Evolutionary conservation across 2,888 invertebrate genomes (phyloP).

Genomic region (Plutella xylostella): DNA sequence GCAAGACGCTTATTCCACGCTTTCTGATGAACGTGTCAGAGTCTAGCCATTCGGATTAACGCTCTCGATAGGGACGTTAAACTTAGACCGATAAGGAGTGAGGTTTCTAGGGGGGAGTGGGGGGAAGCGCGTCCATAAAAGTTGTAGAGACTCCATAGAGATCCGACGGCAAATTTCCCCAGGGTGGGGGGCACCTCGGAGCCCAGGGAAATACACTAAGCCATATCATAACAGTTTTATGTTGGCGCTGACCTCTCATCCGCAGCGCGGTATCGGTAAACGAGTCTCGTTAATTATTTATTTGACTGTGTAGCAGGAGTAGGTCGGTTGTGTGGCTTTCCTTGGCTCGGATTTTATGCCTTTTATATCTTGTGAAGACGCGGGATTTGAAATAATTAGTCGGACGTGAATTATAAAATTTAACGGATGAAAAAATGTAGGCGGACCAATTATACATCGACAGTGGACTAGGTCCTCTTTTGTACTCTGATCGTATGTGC

Average conservation of each 20-base stretch:
- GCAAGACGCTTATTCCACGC: neutral
- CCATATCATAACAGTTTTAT: conserved; percentile 70
- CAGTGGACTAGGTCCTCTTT: too few species aligned
- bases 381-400: too few species aligned
- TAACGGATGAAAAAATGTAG: too few species aligned
- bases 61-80: conserved; percentile 7
- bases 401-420: too few species aligned
- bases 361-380: too few species aligned
- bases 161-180: conserved; percentile 65
- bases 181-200: conserved; percentile 36
- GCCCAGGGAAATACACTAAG: conserved; percentile 64
- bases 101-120: conserved; percentile 23
- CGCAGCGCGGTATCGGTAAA: conserved; percentile 29
- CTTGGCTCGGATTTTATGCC: too few species aligned
- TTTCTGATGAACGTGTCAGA: neutral
- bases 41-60: conserved; percentile 5
- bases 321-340: too few species aligned
- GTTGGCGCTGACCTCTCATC: conserved; percentile 63
- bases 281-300: conserved; percentile 15
- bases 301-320: too few species aligned
- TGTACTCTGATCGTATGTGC: too few species aligned
- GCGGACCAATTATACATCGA: too few species aligned
- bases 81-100: conserved; percentile 5
- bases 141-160: conserved; percentile 64
- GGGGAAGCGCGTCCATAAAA: conserved; percentile 65